Base-by-base conservation (phyloP, 2,888 invertebrate genomes). In the Dermolepida albohirtum region DNA sequence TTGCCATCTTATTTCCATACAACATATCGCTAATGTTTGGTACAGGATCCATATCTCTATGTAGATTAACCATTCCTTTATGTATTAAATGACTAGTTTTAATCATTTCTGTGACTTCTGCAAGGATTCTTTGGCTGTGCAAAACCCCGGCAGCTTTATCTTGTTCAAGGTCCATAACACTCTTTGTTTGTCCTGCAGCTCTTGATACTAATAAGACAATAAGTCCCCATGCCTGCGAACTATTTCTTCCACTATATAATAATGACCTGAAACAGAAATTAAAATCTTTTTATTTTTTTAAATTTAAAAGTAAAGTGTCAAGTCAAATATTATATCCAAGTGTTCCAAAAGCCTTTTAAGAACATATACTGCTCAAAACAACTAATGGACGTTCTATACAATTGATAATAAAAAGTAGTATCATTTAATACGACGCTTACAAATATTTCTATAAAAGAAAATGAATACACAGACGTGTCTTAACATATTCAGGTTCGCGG, bases 31-130 rank as follows among this genome's bases (percentile, higher is more conserved):
- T 89, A 86, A 84, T 62, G 47, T 74, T 72, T 17, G 62, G 51
- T 16, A 66, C 43, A 40, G 87, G 84, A 0, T 88, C 85, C 44
- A 88, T 84, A 39, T 83, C 80, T 0, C 88, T 86, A 76, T 90
- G 89, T 79, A 95, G 88, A 82, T 97, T 95, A 16, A 96, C 93
- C 68, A 97, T 86, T 4, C 91, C 82, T 75, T 82, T 82, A 84
- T 98, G 97, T 11, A 97, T 93, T 71, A 96, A 85, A 81, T 95
- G 93, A 16, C 96, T 94, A 0, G 96, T 96, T 52, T 96, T 89
- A 72, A 97, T 96, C 95, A 97, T 95, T 86, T 97, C 97, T 0
- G 95, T 95, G n/a, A 97, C 94, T 83, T 97, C 97, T 0, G 97
- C 97, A 59, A 97, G 83, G 1, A 92, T 93, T 68, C 95, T 87